These are phyloP conservation scores for Torymus aiolomorphi DNA, from an alignment of 2,888 invertebrate genomes.

Conservation along the genomic window DNA sequence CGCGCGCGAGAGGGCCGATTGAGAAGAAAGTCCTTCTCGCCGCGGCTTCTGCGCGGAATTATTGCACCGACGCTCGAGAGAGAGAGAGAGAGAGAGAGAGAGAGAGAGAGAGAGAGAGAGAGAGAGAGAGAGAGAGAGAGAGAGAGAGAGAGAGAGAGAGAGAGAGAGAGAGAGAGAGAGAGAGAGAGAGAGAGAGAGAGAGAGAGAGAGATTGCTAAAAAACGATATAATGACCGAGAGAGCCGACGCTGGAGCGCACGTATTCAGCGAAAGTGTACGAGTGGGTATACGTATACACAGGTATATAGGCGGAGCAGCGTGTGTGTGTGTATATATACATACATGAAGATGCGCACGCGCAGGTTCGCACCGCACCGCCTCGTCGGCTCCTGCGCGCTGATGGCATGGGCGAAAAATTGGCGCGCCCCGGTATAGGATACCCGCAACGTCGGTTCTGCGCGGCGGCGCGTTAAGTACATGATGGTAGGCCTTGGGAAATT, in stretches of 20 bases:
- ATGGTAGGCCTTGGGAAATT: too few relatives aligned
- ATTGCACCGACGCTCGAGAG: neutral
- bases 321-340: neutral
- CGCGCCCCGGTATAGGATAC: too few relatives aligned
- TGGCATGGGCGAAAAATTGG: too few relatives aligned
- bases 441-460: too few relatives aligned
- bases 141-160: neutral
- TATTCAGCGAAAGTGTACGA: constrained; percentile 27
- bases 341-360: neutral
- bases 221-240: constrained; percentile 29
- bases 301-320: constrained; percentile 29
- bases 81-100: neutral
- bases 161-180: neutral
- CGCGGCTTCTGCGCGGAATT: neutral
- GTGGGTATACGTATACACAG: neutral
- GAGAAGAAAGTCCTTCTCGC: constrained; percentile 23
- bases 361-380: neutral
- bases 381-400: too few relatives aligned
- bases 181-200: neutral
- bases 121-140: neutral
- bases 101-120: neutral
- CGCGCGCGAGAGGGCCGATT: constrained; percentile 17
- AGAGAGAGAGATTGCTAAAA: constrained; percentile 2
- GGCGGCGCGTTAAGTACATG: too few relatives aligned
- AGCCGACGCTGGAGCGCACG: neutral